phyloP scores from a whole-genome alignment of 2,113 vertebrate species.

The Calidris pugnax region DNA sequence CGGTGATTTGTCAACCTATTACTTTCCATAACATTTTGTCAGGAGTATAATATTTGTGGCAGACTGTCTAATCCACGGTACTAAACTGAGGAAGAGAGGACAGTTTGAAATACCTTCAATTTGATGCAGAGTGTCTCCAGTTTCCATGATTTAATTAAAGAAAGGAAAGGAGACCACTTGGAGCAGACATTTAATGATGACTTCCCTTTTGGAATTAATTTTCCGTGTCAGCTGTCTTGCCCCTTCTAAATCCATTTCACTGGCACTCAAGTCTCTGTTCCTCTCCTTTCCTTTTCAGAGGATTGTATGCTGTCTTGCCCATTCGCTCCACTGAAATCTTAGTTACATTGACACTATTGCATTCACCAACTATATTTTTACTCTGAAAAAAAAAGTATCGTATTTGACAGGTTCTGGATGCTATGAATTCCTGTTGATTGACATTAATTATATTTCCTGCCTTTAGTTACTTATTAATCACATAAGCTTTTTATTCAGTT shows the following conservation, averaged over 20 bases:
- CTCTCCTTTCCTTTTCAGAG: not conserved
- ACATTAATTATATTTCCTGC: constrained; percentile 59
- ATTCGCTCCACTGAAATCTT: not conserved
- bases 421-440: constrained; percentile 50
- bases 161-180: not conserved
- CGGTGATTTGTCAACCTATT: not conserved
- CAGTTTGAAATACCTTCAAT: not conserved
- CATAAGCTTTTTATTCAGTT: not conserved
- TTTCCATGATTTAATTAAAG: not conserved
- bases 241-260: not conserved
- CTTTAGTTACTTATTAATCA: constrained; percentile 47
- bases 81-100: not conserved
- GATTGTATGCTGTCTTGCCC: not conserved
- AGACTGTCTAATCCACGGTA: not conserved
- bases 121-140: not conserved
- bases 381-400: not conserved
- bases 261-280: not conserved
- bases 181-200: not conserved
- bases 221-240: not conserved
- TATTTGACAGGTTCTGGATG: constrained; percentile 52
- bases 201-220: not conserved
- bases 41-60: not conserved
- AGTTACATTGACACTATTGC: not conserved
- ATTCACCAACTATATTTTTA: not conserved
- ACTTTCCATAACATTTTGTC: not conserved